Base-by-base conservation (phyloP, 2,888 invertebrate genomes). In the Athalia circularis region DNA sequence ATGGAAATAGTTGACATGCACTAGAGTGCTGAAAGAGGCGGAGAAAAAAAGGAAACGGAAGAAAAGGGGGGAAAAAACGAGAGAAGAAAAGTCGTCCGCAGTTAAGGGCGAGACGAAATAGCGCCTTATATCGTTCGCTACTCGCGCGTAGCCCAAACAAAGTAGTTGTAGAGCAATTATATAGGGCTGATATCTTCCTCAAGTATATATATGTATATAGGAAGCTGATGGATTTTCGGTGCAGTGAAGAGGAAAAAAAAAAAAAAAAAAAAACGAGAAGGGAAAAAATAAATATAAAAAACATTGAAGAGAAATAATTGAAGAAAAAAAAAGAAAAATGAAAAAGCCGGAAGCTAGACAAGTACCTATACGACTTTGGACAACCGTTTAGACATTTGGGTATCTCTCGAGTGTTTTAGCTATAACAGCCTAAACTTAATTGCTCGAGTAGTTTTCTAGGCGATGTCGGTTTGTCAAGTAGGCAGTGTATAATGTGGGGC, bases 391-490 rank as follows among this genome's bases (percentile, higher is more conserved):
- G 57, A 75, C 62, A 62, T 62, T 61, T 3, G 65, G 72, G 75
- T 50, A 62, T 43, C 29, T 29, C 75, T 62, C 75, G 52, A 75
- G 75, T 75, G 75, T 62, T 75, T 29, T 29, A 29, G 29, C 29
- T 29, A 29, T 29, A 29, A 29, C 29, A 29, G 29, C 29, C 2
- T 29, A 29, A 29, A 29, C 75, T 75, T 75, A 75, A 75, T 75
- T 75, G 75, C 75, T 75, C 75, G 75, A 61, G 75, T 72, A 72
- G 72, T 72, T 59, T 43, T 72, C 45, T 54, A n/a, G 72, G 59
- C 72, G 72, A 59, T 59, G 59, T 72, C 72, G 72, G 72, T 72
- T 72, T 72, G 72, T 72, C 72, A 72, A 72, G 72, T 72, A 72
- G 72, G 59, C 72, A 72, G 72, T 72, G 57, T 72, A 72, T 72